Evolutionary conservation across 2,888 invertebrate genomes (phyloP).

Genomic region (Sesamia inferens): DNA sequence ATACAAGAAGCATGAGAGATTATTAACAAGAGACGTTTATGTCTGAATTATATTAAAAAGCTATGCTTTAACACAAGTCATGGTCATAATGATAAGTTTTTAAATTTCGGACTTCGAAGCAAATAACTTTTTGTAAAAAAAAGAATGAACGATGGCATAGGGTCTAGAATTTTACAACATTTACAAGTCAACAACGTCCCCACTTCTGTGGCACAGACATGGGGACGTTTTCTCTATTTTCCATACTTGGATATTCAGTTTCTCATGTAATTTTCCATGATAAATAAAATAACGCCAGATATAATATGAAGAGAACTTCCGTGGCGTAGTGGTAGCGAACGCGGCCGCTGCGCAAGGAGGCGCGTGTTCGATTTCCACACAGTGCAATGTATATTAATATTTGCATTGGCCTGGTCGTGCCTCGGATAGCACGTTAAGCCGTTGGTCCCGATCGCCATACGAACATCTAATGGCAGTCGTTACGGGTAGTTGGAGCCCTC

Average conservation of each 20-base stretch:
- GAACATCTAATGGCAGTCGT: no score
- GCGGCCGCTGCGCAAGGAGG: no score
- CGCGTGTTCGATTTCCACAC: no score
- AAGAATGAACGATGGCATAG: neutral
- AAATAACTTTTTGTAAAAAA: neutral
- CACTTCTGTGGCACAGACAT: neutral
- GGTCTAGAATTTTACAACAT: neutral
- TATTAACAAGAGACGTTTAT: conserved; percentile 65
- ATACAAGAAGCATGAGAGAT: conserved; percentile 66
- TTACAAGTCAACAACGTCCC: neutral
- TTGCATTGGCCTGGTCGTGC: no score
- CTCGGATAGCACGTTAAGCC: no score
- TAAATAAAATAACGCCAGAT: neutral
- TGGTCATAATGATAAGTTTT: conserved; percentile 32
- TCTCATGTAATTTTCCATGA: neutral
- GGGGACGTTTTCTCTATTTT: no score
- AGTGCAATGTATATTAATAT: no score
- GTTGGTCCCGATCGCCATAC: no score
- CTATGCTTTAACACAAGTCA: conserved; percentile 59
- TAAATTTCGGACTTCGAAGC: conserved; percentile 28
- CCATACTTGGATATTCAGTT: neutral
- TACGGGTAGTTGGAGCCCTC: no score
- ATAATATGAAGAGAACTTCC: neutral
- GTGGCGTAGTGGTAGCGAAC: no score
- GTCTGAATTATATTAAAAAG: conserved; percentile 61